phyloP scores from a whole-genome alignment of 1,140 invertebrate genomes.

The Drosophila nannoptera region DNA sequence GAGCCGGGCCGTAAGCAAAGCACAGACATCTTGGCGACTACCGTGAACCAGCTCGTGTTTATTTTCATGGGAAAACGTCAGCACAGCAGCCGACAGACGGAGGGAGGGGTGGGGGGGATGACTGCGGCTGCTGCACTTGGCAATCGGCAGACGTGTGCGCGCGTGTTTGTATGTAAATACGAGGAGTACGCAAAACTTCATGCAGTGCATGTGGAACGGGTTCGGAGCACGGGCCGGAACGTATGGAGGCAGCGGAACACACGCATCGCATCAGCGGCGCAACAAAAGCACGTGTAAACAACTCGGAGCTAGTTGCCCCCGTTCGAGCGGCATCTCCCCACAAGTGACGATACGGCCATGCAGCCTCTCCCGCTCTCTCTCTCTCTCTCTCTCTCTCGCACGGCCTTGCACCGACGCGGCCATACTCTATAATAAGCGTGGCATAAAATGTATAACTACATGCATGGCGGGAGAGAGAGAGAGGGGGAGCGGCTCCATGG shows the following conservation, averaged over 20 bases:
- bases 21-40: slow-evolving; percentile 74
- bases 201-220: slow-evolving; percentile 46
- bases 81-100: slow-evolving; percentile 44
- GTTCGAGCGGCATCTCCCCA: slow-evolving; percentile 28
- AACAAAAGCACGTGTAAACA: slow-evolving; percentile 77
- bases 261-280: slow-evolving; percentile 68
- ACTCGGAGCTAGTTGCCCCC: slow-evolving; percentile 53
- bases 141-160: slow-evolving; percentile 49
- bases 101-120: too few species aligned
- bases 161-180: slow-evolving; percentile 71
- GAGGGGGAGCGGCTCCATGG: background rate
- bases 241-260: slow-evolving; percentile 49
- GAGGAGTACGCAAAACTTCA: slow-evolving; percentile 70
- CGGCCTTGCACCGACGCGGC: too few species aligned
- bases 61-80: slow-evolving; percentile 74
- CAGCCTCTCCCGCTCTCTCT: too few species aligned
- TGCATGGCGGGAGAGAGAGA: too few species aligned
- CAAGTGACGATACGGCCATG: slow-evolving; percentile 65
- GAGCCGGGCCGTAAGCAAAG: slow-evolving; percentile 33
- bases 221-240: background rate
- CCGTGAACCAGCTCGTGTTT: slow-evolving; percentile 65
- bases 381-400: too few species aligned
- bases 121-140: too few species aligned
- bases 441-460: too few species aligned
- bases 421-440: slow-evolving; percentile 50